phyloP scores from a whole-genome alignment of 2,113 vertebrate genomes.

The Anas platyrhynchos region DNA sequence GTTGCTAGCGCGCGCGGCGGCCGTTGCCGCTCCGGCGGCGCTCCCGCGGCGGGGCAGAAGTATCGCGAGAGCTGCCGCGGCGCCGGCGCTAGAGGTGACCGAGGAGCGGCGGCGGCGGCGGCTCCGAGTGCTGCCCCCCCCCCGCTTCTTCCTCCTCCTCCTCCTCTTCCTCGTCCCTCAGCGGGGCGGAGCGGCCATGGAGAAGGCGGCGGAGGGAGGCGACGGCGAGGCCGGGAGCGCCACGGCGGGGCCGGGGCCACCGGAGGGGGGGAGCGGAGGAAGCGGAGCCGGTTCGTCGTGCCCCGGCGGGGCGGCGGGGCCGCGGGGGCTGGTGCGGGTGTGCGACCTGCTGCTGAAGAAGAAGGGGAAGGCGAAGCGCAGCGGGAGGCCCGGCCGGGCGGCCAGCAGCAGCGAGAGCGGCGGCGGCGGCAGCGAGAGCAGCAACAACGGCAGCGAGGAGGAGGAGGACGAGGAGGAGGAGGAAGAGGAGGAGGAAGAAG shows the following conservation, averaged over 20 bases:
- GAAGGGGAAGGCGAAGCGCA: constrained; percentile 71
- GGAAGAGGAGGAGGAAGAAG: constrained; percentile 67
- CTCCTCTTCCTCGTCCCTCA: background rate
- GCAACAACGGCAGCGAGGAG: constrained; percentile 72
- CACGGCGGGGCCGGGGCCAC: constrained; percentile 35
- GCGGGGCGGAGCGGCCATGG: constrained; percentile 60
- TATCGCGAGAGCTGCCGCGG: constrained; percentile 76
- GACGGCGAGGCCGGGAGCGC: constrained; percentile 22
- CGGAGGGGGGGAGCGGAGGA: background rate
- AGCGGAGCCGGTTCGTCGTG: background rate
- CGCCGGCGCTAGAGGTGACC: constrained; percentile 78
- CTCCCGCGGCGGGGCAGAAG: background rate
- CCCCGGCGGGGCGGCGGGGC: constrained; percentile 21
- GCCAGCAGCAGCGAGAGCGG: constrained; percentile 66
- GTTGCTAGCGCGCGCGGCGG: background rate
- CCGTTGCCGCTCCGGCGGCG: no score
- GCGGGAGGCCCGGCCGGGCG: constrained; percentile 66
- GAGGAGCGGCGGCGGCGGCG: constrained; percentile 45
- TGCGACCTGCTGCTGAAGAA: constrained; percentile 77
- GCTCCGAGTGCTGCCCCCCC: background rate
- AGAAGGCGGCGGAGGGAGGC: constrained; percentile 37
- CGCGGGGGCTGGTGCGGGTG: constrained; percentile 75
- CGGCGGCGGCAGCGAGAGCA: constrained; percentile 67
- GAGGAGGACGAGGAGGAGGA: constrained; percentile 55
- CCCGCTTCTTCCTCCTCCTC: no score